phyloP scores from a whole-genome alignment of 2,797 vertebrate genomes.

The Paguma larvata region DNA sequence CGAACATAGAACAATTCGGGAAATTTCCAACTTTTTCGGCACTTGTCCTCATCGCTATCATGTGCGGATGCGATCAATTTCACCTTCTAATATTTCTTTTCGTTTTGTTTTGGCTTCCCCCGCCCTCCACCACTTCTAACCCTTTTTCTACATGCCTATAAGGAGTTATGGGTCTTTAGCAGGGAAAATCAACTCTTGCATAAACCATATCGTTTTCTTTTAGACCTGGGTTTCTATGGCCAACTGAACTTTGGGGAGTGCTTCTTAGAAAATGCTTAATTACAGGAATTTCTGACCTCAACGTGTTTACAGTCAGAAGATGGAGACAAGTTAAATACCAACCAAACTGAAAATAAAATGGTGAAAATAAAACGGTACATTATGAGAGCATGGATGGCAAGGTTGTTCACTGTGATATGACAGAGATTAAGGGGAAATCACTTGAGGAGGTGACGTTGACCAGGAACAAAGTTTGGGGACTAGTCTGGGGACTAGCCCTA shows the following conservation, averaged over 20 bases:
- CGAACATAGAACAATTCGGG: neutral
- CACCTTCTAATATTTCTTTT: neutral
- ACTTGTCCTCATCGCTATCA: neutral
- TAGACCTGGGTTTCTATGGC: neutral
- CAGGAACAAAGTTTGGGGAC: neutral
- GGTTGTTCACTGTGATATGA: neutral
- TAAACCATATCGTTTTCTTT: neutral
- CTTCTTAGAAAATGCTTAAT: neutral
- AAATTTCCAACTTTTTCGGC: neutral
- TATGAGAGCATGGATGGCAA: neutral
- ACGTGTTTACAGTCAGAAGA: neutral
- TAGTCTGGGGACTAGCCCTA: neutral
- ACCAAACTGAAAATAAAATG: neutral
- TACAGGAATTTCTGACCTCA: neutral
- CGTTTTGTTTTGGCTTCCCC: neutral
- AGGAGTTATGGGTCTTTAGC: neutral
- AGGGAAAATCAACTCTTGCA: neutral
- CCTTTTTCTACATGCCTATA: neutral
- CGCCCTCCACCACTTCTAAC: neutral
- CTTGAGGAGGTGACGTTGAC: neutral
- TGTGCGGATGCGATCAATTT: neutral
- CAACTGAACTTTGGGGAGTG: slow-evolving; percentile 39
- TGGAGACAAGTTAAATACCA: neutral
- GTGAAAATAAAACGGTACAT: neutral
- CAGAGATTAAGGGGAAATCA: neutral